Percentiles rank a stretch among this genome's conserved stretches.
Conservation (phyloP, 2,888 invertebrate species). For the Matsumyia berberina region DNA sequence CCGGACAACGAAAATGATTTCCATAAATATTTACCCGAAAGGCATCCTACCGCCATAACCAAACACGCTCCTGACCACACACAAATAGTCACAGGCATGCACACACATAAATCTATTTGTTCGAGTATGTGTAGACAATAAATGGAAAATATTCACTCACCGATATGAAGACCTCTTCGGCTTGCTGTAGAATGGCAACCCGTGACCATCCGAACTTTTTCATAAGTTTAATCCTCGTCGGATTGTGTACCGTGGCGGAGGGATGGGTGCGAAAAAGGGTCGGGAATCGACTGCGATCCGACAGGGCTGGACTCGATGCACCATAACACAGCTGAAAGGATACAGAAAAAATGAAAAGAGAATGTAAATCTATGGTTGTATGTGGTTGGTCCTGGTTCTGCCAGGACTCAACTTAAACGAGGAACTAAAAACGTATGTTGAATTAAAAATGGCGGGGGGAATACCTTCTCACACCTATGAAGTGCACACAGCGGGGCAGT, state of each 20-base stretch:
- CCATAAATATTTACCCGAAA: constrained; percentile 69
- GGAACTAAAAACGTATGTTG: constrained; percentile 13
- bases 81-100: not conserved
- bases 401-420: constrained; percentile 5
- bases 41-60: constrained; percentile 44
- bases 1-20: constrained; percentile 45
- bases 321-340: constrained; percentile 96
- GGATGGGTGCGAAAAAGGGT: constrained; percentile 99
- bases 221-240: constrained; percentile 97
- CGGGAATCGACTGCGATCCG: constrained; percentile 98
- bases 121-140: not conserved
- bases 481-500: not conserved
- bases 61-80: constrained; percentile 46
- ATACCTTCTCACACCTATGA: not conserved
- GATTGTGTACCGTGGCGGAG: constrained; percentile 99
- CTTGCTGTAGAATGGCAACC: constrained; percentile 98
- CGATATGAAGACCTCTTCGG: constrained; percentile 98
- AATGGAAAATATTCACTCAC: constrained; percentile 85
- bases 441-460: not conserved
- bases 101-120: too few species aligned
- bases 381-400: not conserved
- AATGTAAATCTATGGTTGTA: not conserved
- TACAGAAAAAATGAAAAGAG: constrained; percentile 53
- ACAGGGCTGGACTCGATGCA: constrained; percentile 98
- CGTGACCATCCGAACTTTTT: constrained; percentile 98